phyloP scores from a whole-genome alignment of 2,113 vertebrate species.

The Entelurus aequoreus region DNA sequence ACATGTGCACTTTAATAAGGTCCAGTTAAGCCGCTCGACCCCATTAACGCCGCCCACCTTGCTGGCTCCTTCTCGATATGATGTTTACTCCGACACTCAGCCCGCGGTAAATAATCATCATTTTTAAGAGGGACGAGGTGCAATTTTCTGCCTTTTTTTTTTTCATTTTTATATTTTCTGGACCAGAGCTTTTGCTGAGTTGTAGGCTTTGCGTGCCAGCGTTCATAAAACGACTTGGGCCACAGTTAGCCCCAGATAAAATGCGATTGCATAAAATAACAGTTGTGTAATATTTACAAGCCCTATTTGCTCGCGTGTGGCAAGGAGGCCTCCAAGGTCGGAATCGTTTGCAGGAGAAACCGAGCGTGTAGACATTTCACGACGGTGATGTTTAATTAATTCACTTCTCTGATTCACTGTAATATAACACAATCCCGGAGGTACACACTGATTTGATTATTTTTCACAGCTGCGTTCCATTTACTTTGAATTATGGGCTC shows the following conservation, averaged over 20 bases:
- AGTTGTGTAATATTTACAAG: background rate
- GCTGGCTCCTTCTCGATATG: background rate
- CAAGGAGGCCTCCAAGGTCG: background rate
- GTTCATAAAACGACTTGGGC: background rate
- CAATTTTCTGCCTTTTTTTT: background rate
- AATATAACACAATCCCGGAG: background rate
- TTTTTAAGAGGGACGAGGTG: background rate
- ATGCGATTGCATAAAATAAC: background rate
- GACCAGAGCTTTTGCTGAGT: background rate
- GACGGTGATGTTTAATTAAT: background rate
- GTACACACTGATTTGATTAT: background rate
- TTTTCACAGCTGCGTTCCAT: background rate
- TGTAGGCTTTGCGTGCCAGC: background rate
- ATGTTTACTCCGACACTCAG: constrained; percentile 6
- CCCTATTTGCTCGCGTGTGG: background rate
- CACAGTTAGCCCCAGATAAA: constrained; percentile 1
- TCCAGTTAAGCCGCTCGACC: constrained; percentile 18
- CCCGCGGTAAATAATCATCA: background rate
- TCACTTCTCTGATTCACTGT: background rate
- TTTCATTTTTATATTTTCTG: background rate
- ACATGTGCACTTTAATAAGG: constrained; percentile 11
- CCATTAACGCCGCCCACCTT: constrained; percentile 15
- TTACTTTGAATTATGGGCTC: background rate
- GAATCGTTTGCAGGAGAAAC: constrained; percentile 1
- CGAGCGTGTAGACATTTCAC: background rate